Evolutionary conservation across 2,113 vertebrate species (phyloP), one percentile per base, ranked within the genome.

Genomic region (Halichoeres trimaculatus): DNA sequence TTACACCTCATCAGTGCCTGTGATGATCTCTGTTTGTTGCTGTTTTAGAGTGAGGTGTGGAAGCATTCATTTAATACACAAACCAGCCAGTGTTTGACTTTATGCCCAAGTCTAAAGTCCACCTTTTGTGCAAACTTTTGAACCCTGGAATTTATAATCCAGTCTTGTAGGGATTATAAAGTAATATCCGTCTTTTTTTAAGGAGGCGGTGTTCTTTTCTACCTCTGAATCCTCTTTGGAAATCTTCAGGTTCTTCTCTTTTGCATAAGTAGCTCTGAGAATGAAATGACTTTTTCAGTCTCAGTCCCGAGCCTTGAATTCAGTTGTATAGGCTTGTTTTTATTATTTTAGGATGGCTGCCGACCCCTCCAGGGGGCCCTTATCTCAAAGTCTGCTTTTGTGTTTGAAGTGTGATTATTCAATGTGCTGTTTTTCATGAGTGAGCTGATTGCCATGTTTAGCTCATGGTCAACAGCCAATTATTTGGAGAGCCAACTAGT

Each of bases 341-440:
- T 65, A 47, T 75, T 76, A 84, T 77, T 71, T 61, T 5, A 45
- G 43, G 20, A 54, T 55, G 34, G 70, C 30, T 52, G 70, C 51
- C 16, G 17, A 43, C 58, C n/a, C 38, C 35, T 40, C 35, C 0
- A 8, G 34, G 74, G 77, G 36, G 40, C 69, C 74, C 81, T 70
- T 60, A 81, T 77, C 65, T 87, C 47, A 70, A 52, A 59, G 48
- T 86, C 81, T 74, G 57, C 78, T 71, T 76, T 82, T 85, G 80
- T 87, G 55, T 75, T 76, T 83, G 57, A 85, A 77, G 82, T 76
- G 71, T 53, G 69, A 87, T 80, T 75, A 75, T 88, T 89, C 64
- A 86, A 23, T 56, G 65, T 61, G 40, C 26, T 55, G 16, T 72
- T 82, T 81, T 64, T 10, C 10, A 62, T 70, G 53, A 65, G 40